Conservation (phyloP, 2,888 invertebrate genomes). For the Drosophila pseudotalamancana region DNA sequence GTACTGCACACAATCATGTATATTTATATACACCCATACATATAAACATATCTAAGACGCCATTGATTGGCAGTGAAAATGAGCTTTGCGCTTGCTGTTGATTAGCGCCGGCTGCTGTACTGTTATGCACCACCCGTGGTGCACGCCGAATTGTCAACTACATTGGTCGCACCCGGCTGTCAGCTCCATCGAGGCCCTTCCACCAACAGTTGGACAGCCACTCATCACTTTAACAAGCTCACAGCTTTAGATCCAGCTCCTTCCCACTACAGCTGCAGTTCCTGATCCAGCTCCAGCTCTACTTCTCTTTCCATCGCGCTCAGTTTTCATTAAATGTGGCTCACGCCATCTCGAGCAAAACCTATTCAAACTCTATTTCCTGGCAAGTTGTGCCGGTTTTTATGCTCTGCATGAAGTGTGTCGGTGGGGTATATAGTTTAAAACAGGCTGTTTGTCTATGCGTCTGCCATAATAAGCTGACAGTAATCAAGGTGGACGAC, state of each 20-base stretch:
- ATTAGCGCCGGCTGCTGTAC: conserved; percentile 24
- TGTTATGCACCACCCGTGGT: conserved; percentile 28
- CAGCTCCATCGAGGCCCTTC: conserved; percentile 4
- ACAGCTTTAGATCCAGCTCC: too few relatives aligned
- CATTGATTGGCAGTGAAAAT: conserved; percentile 21
- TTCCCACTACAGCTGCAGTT: too few relatives aligned
- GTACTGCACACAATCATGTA: conserved; percentile 83
- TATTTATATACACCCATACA: background rate
- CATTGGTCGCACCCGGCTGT: conserved; percentile 39
- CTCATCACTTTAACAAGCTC: conserved; percentile 32
- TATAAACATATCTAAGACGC: background rate
- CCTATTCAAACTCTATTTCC: conserved; percentile 43
- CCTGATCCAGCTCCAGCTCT: too few relatives aligned
- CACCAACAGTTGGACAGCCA: conserved; percentile 14
- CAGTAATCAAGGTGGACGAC: too few relatives aligned
- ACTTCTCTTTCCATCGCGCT: too few relatives aligned
- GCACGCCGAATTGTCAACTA: conserved; percentile 44
- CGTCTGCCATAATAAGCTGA: too few relatives aligned
- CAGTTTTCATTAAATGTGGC: conserved; percentile 42
- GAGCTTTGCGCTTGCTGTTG: conserved; percentile 19
- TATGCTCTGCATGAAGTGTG: background rate
- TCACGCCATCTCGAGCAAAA: background rate
- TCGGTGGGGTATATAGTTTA: background rate
- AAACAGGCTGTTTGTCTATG: background rate
- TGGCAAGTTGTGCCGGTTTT: conserved; percentile 34